Evolutionary conservation across 92 coral and sea anemone species (phyloP).

Genomic region (Paragorgia papillata): DNA sequence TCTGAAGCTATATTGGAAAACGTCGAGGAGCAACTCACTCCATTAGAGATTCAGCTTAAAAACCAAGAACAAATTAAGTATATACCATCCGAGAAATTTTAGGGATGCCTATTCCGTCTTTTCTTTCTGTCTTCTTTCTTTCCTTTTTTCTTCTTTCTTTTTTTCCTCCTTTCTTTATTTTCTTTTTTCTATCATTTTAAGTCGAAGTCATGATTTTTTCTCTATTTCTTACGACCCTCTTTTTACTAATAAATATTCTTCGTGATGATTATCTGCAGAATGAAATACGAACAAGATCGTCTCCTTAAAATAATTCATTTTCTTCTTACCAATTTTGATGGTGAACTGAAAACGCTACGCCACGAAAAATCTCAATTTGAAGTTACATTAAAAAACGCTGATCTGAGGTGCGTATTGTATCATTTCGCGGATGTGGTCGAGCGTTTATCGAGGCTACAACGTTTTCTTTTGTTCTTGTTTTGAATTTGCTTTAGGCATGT

Average conservation of each 20-base stretch:
- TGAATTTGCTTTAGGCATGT: conserved; percentile 70
- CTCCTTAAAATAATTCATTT: conserved; percentile 69
- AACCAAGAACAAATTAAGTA: conserved; percentile 86
- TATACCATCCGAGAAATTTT: background rate
- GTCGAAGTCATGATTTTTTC: background rate
- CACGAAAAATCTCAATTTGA: conserved; percentile 87
- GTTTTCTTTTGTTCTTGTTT: background rate
- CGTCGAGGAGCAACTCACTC: conserved; percentile 74
- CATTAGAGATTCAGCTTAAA: conserved; percentile 74
- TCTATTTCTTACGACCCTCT: too few species aligned
- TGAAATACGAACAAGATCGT: conserved; percentile 90
- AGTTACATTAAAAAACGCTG: conserved; percentile 91
- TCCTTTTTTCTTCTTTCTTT: background rate
- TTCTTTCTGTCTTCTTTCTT: background rate
- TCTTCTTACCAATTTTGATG: conserved; percentile 87
- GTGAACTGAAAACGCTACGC: conserved; percentile 82
- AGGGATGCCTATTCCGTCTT: background rate
- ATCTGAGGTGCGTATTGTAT: conserved; percentile 61
- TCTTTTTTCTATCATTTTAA: background rate
- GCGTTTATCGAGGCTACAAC: background rate
- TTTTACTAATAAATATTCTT: too few species aligned
- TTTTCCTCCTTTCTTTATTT: background rate
- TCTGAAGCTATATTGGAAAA: conserved; percentile 79
- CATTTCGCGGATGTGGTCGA: background rate
- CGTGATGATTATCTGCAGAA: conserved; percentile 51